Base-by-base conservation (phyloP, 2,888 invertebrate genomes). In the Halictus quadricinctus region DNA sequence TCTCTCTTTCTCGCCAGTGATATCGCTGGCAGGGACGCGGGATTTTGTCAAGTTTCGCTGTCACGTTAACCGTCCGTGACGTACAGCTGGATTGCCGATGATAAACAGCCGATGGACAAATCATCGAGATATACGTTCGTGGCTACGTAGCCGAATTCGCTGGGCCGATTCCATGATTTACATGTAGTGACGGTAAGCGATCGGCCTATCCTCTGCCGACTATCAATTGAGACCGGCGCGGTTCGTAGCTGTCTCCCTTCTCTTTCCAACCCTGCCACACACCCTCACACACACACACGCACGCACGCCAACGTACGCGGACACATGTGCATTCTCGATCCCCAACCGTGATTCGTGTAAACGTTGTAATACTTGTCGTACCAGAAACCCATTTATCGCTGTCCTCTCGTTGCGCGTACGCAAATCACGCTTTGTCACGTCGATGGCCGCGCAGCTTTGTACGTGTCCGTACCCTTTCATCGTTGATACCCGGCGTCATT, bases 81-180 rank as follows among this genome's bases (percentile, higher is more conserved):
- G 86, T 84, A 87, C 85, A 83, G 77, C 70, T 85, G 84, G 83
- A 81, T 85, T 79, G 87, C 58, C 75, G 76, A 89, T 91, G 91
- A 91, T 90, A 90, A 90, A 91, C 87, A 89, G 88, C 83, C 89
- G 85, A 89, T 89, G 90, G 90, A 91, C 91, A 90, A 91, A 91
- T 91, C 91, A 90, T 89, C 86, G 85, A 84, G 88, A 90, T 90
- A 87, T 87, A 88, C 83, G 87, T 79, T 66, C 84, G 81, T 78
- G 84, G 83, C 83, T 83, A 78, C 85, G 79, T 86, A 78, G 81
- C 85, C 78, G 88, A 80, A 81, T 82, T 88, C 87, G 84, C 81
- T 64, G 83, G 79, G 86, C n/a, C 87, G 85, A 88, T 87, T 87
- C 81, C 75, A 72, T 88, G 87, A 88, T 88, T 88, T 88, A 88